A percentile compares a stretch with the other conserved stretches of the same genome.
Evolutionary conservation across 2,797 vertebrate genomes (phyloP).

Genomic region (Synaphobranchus kaupii): DNA sequence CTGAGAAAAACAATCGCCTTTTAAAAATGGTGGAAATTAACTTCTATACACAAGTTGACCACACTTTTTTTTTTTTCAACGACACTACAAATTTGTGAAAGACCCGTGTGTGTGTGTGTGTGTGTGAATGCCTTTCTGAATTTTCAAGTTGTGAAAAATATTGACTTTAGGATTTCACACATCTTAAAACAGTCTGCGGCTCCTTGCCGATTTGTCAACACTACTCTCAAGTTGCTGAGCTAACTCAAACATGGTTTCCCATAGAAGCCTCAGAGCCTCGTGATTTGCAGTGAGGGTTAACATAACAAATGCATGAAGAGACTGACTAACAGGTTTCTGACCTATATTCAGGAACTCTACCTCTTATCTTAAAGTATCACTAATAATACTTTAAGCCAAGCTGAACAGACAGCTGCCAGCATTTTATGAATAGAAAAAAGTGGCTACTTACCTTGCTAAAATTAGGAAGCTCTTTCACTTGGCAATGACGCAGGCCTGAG

Average conservation of each 20-base stretch:
- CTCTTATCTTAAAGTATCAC: not conserved
- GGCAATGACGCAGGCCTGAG: not conserved
- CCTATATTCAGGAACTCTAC: not conserved
- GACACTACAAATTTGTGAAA: not conserved
- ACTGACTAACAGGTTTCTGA: slow-evolving; percentile 8
- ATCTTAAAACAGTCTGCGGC: not conserved
- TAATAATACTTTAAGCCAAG: not conserved
- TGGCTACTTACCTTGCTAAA: not conserved
- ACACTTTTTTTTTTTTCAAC: not conserved
- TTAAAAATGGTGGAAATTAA: not conserved
- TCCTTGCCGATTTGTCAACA: not conserved
- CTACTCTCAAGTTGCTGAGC: not conserved
- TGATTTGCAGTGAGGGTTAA: not conserved
- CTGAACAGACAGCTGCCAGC: not conserved
- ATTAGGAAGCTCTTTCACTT: not conserved
- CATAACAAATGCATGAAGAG: slow-evolving; percentile 13
- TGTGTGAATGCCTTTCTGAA: not conserved
- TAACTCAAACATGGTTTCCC: not conserved
- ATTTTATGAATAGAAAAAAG: not conserved
- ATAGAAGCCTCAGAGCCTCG: not conserved
- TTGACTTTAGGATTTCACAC: not conserved
- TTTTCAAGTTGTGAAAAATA: not conserved
- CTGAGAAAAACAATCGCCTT: not conserved
- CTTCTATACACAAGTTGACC: not conserved
- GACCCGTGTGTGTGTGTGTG: not conserved